Conservation (phyloP, 1,140 invertebrate species). For the Drosophila pectinifera region DNA sequence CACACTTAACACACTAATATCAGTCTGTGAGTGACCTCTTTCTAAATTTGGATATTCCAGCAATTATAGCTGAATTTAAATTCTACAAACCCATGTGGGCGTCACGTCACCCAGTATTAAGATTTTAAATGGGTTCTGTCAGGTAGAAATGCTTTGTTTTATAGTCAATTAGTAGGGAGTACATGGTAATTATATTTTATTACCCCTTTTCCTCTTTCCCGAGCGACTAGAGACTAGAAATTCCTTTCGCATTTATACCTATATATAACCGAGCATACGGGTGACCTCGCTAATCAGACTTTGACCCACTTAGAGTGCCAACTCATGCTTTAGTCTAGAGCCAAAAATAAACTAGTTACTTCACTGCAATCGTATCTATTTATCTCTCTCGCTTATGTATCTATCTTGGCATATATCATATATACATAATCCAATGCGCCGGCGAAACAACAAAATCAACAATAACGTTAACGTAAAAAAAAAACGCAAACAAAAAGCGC, state of each 20-base stretch:
- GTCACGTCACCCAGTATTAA: not conserved
- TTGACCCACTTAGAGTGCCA: constrained; percentile 72
- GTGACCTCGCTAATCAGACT: constrained; percentile 72
- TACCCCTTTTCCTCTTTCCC: constrained; percentile 21
- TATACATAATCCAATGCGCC: constrained; percentile 69
- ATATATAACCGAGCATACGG: constrained; percentile 8
- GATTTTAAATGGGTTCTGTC: constrained; percentile 1
- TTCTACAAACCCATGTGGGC: not conserved
- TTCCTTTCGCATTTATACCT: constrained; percentile 17
- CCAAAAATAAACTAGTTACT: constrained; percentile 47
- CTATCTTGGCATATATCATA: constrained; percentile 49
- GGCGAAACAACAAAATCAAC: constrained; percentile 56
- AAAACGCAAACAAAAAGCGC: constrained; percentile 45
- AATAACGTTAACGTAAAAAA: constrained; percentile 16
- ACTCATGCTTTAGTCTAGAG: constrained; percentile 55
- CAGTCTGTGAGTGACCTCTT: constrained; percentile 4
- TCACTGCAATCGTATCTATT: constrained; percentile 38
- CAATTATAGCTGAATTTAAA: not conserved
- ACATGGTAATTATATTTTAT: constrained; percentile 2
- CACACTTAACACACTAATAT: constrained; percentile 3
- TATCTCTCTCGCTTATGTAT: constrained; percentile 52
- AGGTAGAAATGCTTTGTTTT: not conserved
- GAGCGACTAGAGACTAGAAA: not conserved
- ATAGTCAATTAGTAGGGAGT: not conserved
- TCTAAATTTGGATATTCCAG: not conserved